A percentile compares a stretch with the other conserved stretches of the same genome.
Evolutionary conservation across 2,888 invertebrate genomes (phyloP).

Genomic region (Frankliniella fusca): DNA sequence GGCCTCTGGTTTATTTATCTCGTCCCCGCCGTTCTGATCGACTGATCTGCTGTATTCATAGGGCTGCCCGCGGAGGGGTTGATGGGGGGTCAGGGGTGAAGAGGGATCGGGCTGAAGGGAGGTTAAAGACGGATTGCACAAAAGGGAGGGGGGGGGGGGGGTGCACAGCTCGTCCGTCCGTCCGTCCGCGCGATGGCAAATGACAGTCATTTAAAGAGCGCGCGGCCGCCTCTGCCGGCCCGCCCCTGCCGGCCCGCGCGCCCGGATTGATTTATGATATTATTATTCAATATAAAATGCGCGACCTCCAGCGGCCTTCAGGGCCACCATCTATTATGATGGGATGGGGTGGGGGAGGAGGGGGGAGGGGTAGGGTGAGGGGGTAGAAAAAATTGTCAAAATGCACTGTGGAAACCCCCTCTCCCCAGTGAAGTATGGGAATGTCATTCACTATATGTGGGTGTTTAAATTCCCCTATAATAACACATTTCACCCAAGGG

Average conservation of each 20-base stretch:
- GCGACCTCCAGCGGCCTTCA: not conserved
- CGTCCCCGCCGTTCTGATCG: not conserved
- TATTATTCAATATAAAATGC: slow-evolving; percentile 10
- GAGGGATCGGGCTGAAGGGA: not conserved
- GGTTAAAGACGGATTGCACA: too few relatives aligned
- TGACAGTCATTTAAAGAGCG: slow-evolving; percentile 10
- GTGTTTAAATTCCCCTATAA: too few relatives aligned
- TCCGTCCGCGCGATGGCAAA: not conserved
- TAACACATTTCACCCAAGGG: too few relatives aligned
- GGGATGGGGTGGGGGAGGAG: not conserved
- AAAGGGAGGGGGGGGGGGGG: too few relatives aligned
- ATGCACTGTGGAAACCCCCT: too few relatives aligned
- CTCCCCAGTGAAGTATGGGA: too few relatives aligned
- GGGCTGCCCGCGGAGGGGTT: not conserved
- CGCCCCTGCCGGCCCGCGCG: not conserved
- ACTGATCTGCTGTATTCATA: not conserved
- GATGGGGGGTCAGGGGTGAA: not conserved
- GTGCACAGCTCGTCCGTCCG: too few relatives aligned
- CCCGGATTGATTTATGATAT: slow-evolving; percentile 28
- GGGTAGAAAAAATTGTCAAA: too few relatives aligned
- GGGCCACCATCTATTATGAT: not conserved
- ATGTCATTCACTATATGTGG: too few relatives aligned
- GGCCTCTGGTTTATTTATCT: too few relatives aligned
- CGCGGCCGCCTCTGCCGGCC: not conserved
- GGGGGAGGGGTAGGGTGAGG: too few relatives aligned